Evolutionary conservation across 2,113 vertebrate genomes (phyloP), one percentile per base, ranked within the genome.

Genomic region (Sylvia atricapilla): DNA sequence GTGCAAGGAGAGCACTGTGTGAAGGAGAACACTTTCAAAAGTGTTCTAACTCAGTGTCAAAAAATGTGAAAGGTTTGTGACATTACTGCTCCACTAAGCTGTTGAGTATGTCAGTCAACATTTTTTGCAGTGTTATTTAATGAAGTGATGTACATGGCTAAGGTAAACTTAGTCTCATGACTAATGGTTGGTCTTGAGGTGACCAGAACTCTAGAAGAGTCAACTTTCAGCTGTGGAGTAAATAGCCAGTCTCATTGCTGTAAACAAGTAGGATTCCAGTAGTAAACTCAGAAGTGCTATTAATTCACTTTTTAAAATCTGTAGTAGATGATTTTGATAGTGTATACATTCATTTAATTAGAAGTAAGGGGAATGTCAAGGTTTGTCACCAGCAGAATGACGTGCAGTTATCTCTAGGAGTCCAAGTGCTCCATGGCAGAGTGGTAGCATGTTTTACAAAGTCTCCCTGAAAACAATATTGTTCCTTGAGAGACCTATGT

Each of bases 391-490:
- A 5, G 8, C 39, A 76, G 33, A 72, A 46, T 50, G n/a, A 23
- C 8, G 12, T 30, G 6, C 3, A 25, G 13, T 33, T 35, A 14
- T 24, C 43, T 84, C 12, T 30, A 39, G 24, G 44, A 87, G 9
- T 74, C 1, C 1, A 1, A 63, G 11, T 24, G 55, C 7, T 43
- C 11, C 0, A 0, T 50, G 52, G 10, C 52, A 67, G 24, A 33
- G 10, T 35, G 27, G 21, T 28, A 53, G 33, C 27, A 28, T 1
- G 0, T 82, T 90, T 43, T 53, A 5, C 5, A 27, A 30, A 6
- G 4, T 68, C 18, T 92, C 11, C 10, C 46, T 56, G 20, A n/a
- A 79, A 37, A 49, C 14, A 30, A 1, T 25, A 3, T 11, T 62
- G 25, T 35, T 87, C 13, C 3, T n/a, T 55, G 55, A 30, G 5